Evolutionary conservation across 2,888 invertebrate species (phyloP).

Genomic region (Silvanus unidentatus): DNA sequence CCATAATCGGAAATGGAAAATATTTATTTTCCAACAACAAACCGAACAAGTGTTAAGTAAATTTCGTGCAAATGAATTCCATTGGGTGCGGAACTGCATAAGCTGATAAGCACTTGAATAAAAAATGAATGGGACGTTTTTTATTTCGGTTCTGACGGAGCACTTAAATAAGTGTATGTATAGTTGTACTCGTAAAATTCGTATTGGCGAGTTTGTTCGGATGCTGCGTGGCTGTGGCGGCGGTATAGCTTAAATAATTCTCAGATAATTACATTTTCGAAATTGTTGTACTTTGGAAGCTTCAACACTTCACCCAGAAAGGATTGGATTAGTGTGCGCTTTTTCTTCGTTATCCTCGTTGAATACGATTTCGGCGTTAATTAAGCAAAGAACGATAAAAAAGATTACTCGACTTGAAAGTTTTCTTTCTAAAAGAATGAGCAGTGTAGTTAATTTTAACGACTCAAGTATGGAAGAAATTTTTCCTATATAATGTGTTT

Average conservation of each 20-base stretch:
- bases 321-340: constrained; percentile 30
- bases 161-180: no score
- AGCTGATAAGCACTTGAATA: no score
- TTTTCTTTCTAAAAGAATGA: constrained; percentile 32
- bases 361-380: constrained; percentile 36
- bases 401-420: constrained; percentile 33
- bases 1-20: no score
- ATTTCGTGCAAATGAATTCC: no score
- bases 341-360: constrained; percentile 31
- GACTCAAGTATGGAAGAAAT: constrained; percentile 6
- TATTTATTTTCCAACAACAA: no score
- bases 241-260: constrained; percentile 7
- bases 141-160: no score
- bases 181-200: no score
- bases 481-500: no score
- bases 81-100: no score
- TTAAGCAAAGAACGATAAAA: constrained; percentile 35
- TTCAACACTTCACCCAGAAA: constrained; percentile 30
- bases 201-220: no score
- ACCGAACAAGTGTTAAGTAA: no score
- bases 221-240: not conserved
- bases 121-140: no score
- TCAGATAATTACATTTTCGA: constrained; percentile 10
- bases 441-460: constrained; percentile 33
- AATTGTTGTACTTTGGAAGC: constrained; percentile 31